Conservation (phyloP, 2,113 vertebrate species). For the Tiliqua scincoides region DNA sequence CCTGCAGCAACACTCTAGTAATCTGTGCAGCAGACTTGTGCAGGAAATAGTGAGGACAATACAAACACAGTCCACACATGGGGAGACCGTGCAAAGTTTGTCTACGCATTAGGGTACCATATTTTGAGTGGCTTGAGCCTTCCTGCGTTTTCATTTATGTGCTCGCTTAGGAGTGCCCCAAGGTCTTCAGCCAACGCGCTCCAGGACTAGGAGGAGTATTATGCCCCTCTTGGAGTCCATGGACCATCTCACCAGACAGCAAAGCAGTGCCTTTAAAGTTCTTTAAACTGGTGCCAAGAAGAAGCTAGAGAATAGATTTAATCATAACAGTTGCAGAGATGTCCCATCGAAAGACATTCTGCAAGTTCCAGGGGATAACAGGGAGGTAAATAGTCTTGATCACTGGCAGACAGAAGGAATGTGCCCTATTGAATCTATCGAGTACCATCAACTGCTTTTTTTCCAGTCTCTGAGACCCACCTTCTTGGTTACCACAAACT, state of each 20-base stretch:
- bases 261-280: not conserved
- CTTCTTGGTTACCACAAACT: slow-evolving; percentile 79
- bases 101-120: not conserved
- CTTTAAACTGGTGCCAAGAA: not conserved
- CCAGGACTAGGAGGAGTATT: too few species aligned
- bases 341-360: not conserved
- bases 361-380: not conserved
- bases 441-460: not conserved
- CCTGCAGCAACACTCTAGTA: not conserved
- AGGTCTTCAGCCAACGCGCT: not conserved
- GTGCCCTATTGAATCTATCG: not conserved
- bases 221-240: not conserved
- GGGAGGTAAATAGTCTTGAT: not conserved
- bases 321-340: not conserved
- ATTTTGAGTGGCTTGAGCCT: too few species aligned
- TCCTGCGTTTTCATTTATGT: not conserved
- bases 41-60: not conserved
- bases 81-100: not conserved
- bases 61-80: not conserved
- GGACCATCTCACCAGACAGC: not conserved
- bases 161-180: not conserved
- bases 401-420: not conserved
- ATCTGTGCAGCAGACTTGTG: not conserved
- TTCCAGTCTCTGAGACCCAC: slow-evolving; percentile 41
- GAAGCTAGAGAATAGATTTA: not conserved